A percentile compares a stretch with the other conserved stretches of the same genome.
Evolutionary conservation across 2,113 vertebrate genomes (phyloP).

Genomic region (Rhizomys pruinosus): DNA sequence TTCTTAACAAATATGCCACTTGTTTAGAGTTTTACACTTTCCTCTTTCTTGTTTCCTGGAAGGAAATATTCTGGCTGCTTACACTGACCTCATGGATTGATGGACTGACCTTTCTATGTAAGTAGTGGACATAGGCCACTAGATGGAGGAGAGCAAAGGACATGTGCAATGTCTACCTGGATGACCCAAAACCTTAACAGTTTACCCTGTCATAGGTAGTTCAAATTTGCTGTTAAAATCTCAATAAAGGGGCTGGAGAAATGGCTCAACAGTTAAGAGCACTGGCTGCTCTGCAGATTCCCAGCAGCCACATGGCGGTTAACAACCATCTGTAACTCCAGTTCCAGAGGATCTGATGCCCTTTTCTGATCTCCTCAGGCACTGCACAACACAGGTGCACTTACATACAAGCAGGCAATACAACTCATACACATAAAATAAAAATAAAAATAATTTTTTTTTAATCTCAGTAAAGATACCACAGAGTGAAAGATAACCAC

Average conservation of each 20-base stretch:
- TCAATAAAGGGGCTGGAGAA: not conserved
- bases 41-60: not conserved
- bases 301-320: no score
- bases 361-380: no score
- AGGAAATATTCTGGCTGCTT: not conserved
- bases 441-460: no score
- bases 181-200: not conserved
- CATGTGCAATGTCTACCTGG: not conserved
- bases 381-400: no score
- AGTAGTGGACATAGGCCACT: not conserved
- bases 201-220: not conserved
- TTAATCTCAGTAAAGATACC: no score
- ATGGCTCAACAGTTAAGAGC: no score
- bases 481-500: not conserved
- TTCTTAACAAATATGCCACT: not conserved
- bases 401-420: no score
- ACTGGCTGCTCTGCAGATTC: no score
- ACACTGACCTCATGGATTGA: not conserved
- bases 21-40: not conserved
- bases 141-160: not conserved
- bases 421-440: no score
- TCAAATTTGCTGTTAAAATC: conserved; percentile 28
- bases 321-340: no score
- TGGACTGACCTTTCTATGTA: not conserved
- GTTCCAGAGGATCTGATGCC: no score